Evolutionary conservation across 2,888 invertebrate species (phyloP).

Genomic region (Tupiocoris notatus): DNA sequence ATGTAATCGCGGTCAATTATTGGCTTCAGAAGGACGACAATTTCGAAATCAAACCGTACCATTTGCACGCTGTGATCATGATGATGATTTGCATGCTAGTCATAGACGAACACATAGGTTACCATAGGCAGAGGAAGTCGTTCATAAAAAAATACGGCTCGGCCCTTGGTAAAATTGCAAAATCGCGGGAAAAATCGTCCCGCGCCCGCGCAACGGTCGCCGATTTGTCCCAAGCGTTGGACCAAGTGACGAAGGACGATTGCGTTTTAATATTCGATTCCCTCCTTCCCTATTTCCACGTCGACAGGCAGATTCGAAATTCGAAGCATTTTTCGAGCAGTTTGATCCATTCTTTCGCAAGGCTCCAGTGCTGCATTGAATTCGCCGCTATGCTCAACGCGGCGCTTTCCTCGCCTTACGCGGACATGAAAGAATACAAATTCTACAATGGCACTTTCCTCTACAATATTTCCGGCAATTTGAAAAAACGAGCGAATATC

Average conservation of each 20-base stretch:
- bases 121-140: constrained; percentile 56
- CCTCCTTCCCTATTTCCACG: constrained; percentile 60
- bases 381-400: constrained; percentile 65
- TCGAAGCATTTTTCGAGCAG: constrained; percentile 59
- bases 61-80: constrained; percentile 62
- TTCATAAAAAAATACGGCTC: constrained; percentile 57
- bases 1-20: constrained; percentile 61
- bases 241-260: constrained; percentile 60
- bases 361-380: constrained; percentile 65
- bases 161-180: constrained; percentile 53
- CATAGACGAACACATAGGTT: constrained; percentile 62
- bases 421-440: constrained; percentile 52
- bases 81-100: constrained; percentile 61
- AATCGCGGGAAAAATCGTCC: constrained; percentile 49
- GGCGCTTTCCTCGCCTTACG: constrained; percentile 53
- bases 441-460: constrained; percentile 73
- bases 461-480: constrained; percentile 68
- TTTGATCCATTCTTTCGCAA: constrained; percentile 64
- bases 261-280: constrained; percentile 61
- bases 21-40: constrained; percentile 56
- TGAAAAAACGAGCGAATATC: constrained; percentile 57
- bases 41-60: constrained; percentile 54
- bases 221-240: constrained; percentile 56
- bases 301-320: constrained; percentile 56
- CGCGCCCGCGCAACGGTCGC: constrained; percentile 38